Evolutionary conservation across 2,113 vertebrate genomes (phyloP).

Genomic region (Anhinga anhinga): DNA sequence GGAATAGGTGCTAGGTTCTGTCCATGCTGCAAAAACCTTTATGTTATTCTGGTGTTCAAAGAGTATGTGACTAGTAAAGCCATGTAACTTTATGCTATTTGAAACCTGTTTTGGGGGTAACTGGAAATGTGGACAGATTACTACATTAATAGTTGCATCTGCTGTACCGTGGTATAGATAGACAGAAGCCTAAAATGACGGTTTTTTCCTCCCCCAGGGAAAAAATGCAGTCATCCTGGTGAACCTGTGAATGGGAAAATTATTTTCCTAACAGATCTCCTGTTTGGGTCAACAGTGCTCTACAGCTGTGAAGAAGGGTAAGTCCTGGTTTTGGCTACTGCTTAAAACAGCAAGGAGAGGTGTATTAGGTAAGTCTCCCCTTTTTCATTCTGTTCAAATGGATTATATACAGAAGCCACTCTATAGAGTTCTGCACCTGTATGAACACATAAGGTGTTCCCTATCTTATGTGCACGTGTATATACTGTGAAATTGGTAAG

Average conservation of each 20-base stretch:
- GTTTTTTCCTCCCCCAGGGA: conserved; percentile 29
- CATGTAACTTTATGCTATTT: neutral
- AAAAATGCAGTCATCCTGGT: conserved; percentile 53
- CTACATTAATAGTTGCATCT: neutral
- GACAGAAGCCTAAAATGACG: neutral
- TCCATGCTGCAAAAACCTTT: neutral
- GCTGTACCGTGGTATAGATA: neutral
- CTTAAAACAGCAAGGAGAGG: neutral
- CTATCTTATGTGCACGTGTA: rapidly evolving
- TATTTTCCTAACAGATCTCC: neutral
- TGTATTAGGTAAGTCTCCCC: neutral
- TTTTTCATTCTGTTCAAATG: neutral
- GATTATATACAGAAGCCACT: neutral
- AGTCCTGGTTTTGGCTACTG: conserved; percentile 13
- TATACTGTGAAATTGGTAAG: neutral
- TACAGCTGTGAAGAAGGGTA: conserved; percentile 72
- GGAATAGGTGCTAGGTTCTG: conserved; percentile 19
- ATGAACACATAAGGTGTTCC: neutral
- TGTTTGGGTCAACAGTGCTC: conserved; percentile 38
- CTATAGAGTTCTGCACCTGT: rapidly evolving
- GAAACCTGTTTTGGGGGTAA: neutral
- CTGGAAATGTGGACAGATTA: neutral
- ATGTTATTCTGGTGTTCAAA: neutral
- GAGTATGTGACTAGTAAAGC: conserved; percentile 59
- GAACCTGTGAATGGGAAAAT: conserved; percentile 63